Evolutionary conservation across 2,797 vertebrate genomes (phyloP).

Genomic region (Microctenopoma steveboyesi): DNA sequence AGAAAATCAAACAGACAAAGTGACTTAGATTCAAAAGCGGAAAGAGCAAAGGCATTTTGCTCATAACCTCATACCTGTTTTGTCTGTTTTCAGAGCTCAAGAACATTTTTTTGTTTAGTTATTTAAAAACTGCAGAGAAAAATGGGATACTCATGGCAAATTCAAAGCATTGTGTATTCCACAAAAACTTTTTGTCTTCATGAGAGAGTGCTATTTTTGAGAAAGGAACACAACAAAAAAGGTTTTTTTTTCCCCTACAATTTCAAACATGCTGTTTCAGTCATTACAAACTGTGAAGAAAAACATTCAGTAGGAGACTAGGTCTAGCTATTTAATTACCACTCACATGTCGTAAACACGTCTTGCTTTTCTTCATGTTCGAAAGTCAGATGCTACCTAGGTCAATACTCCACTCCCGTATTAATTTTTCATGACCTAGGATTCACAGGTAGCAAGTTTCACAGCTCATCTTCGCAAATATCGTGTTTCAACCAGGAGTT

Average conservation of each 20-base stretch:
- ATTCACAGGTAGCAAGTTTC: constrained; percentile 79
- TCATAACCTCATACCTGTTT: constrained; percentile 20
- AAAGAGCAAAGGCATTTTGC: constrained; percentile 31
- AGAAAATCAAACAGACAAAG: constrained; percentile 59
- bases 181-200: constrained; percentile 14
- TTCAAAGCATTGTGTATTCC: constrained; percentile 8
- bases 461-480: constrained; percentile 72
- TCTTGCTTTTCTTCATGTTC: constrained; percentile 37
- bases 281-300: neutral
- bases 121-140: constrained; percentile 28
- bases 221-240: constrained; percentile 2
- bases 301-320: neutral
- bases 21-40: constrained; percentile 50
- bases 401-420: constrained; percentile 60
- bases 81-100: constrained; percentile 29
- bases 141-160: constrained; percentile 31
- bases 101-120: constrained; percentile 23
- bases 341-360: constrained; percentile 1
- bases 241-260: neutral
- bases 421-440: constrained; percentile 76
- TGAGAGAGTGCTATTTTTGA: constrained; percentile 30
- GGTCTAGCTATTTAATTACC: constrained; percentile 1
- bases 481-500: constrained; percentile 73
- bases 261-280: neutral
- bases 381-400: constrained; percentile 51